Percentiles rank a stretch among this genome's conserved stretches.
Evolutionary conservation across 2,113 vertebrate genomes (phyloP).

Genomic region (Tenrec ecaudatus): DNA sequence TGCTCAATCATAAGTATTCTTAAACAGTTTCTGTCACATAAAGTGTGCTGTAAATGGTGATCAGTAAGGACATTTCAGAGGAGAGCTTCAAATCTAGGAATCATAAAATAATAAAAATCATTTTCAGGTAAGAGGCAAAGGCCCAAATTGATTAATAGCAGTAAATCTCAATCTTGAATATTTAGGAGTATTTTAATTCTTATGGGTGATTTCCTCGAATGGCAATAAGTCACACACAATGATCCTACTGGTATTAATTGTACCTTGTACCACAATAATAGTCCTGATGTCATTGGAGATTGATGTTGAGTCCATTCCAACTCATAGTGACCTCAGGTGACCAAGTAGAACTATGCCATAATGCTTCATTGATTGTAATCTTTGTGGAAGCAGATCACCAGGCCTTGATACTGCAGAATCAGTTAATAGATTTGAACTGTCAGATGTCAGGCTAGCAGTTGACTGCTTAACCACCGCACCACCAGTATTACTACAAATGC

Average conservation of each 20-base stretch:
- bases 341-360: neutral
- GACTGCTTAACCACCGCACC: neutral
- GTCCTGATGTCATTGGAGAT: neutral
- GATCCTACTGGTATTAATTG: neutral
- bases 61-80: neutral
- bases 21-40: neutral
- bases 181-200: constrained; percentile 11
- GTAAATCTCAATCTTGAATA: neutral
- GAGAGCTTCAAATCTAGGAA: neutral
- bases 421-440: neutral
- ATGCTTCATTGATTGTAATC: neutral
- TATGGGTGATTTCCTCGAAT: neutral
- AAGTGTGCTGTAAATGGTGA: neutral
- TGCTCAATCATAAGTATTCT: neutral
- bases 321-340: neutral
- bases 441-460: neutral
- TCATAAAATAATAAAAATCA: neutral
- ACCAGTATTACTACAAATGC: neutral
- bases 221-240: neutral
- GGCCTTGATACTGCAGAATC: neutral
- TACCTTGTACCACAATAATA: neutral
- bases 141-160: neutral
- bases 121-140: neutral
- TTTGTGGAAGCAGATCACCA: neutral
- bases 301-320: neutral